These are phyloP conservation scores for Hormaphis cornu DNA, from an alignment of 1,140 invertebrate genomes.

Conservation along the genomic window DNA sequence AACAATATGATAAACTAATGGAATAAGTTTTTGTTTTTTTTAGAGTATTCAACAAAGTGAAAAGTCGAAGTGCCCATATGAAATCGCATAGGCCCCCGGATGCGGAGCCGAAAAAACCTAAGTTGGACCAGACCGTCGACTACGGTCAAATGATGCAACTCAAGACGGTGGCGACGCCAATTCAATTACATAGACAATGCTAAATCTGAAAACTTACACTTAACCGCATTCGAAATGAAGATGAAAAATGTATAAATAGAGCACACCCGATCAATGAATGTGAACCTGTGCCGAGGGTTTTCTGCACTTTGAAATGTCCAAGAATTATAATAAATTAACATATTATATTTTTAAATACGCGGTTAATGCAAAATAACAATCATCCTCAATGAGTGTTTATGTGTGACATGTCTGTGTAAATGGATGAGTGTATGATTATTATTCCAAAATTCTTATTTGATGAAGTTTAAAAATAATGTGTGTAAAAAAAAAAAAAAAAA, in stretches of 20 bases:
- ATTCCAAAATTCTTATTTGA: background rate
- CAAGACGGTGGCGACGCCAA: constrained; percentile 22
- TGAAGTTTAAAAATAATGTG: background rate
- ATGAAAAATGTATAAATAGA: constrained; percentile 9
- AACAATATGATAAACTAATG: background rate
- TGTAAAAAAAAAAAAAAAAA: too few species aligned
- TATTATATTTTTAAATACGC: background rate
- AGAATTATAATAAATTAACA: constrained; percentile 9
- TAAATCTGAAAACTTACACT: background rate
- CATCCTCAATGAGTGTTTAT: background rate
- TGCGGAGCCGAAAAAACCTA: constrained; percentile 48
- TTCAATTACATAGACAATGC: constrained; percentile 23
- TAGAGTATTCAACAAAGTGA: constrained; percentile 95
- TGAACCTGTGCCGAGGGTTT: background rate
- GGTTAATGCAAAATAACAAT: too few species aligned
- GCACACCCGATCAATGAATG: constrained; percentile 1
- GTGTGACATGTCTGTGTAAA: background rate
- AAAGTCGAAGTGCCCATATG: constrained; percentile 96
- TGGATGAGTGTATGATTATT: background rate
- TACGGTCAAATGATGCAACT: constrained; percentile 24
- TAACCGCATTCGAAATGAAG: background rate
- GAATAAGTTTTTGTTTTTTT: constrained; percentile 44
- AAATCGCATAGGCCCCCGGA: constrained; percentile 84
- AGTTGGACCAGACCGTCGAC: constrained; percentile 35
- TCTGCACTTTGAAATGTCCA: background rate